Evolutionary conservation across 2,888 invertebrate genomes (phyloP), one percentile per base, ranked within the genome.

Genomic region (Xestia c-nigrum): DNA sequence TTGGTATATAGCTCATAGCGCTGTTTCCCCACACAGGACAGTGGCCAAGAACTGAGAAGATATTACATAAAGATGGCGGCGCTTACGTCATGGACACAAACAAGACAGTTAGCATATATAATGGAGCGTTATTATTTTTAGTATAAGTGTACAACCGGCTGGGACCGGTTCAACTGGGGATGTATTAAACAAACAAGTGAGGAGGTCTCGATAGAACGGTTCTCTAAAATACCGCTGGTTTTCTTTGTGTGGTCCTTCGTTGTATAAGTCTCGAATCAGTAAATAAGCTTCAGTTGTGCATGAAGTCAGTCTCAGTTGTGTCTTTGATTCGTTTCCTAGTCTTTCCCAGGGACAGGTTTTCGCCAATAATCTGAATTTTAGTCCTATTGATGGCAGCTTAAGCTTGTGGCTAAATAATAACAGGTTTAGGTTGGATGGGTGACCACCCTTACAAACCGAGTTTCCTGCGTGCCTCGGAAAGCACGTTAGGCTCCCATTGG

Each of bases 71-170:
- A 79, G 64, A 82, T 84, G 82, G 72, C 63, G 55, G 47, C 16
- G 74, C 12, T 80, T 74, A 82, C 88, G 88, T 89, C 87, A 84
- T 47, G 68, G 76, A 86, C 85, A 88, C 88, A 91, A 92, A 92
- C 92, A 92, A 91, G 90, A 89, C 91, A 84, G 89, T 92, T 92
- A 90, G 89, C 92, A 90, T 92, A 88, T 87, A 76, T 90, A 89
- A 90, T 90, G 83, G 80, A 85, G 85, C 84, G 81, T 87, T 88
- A 87, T 88, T 90, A 90, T 89, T 89, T 88, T 88, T 89, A 89
- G 80, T 75, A 76, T 71, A 77, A 72, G 64, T 81, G 43, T 52
- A 31, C 24, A 72, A 82, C 85, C 78, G 63, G 83, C 69, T 52
- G 16, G 0, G 46, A 59, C 69, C 65, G 64, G 85, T 75, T 70